These are phyloP conservation scores for Ophonus ardosiacus DNA, from an alignment of 2,888 invertebrate species.

Conservation along the genomic window DNA sequence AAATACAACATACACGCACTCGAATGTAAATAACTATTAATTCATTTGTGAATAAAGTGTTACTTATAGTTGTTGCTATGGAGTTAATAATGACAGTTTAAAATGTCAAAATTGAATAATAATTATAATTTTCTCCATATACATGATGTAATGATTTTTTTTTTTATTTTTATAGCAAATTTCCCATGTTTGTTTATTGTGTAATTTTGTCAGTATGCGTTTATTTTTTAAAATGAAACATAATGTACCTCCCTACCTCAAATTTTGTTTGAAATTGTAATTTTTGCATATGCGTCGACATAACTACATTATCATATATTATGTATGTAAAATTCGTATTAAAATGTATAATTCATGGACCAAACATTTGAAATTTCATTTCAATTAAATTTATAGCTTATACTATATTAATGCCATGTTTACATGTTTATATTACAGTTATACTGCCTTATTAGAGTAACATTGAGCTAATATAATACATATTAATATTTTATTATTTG, in stretches of 20 bases:
- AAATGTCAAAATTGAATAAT: too few species aligned
- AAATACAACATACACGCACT: too few species aligned
- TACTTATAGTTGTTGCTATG: too few species aligned
- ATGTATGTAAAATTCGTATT: not conserved
- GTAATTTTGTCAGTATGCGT: not conserved
- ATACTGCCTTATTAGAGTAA: not conserved
- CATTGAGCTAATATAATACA: not conserved
- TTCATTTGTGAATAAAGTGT: too few species aligned
- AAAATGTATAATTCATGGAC: not conserved
- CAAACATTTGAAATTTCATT: not conserved
- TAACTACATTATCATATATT: not conserved
- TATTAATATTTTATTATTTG: too few species aligned
- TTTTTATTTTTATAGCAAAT: too few species aligned
- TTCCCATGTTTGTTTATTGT: not conserved
- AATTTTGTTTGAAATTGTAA: not conserved
- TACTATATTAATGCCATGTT: not conserved
- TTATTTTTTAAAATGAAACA: not conserved
- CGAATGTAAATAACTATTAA: too few species aligned
- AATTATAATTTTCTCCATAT: too few species aligned
- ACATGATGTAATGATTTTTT: too few species aligned
- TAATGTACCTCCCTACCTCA: not conserved
- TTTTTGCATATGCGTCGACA: not conserved
- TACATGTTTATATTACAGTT: not conserved
- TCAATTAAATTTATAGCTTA: not conserved
- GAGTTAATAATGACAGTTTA: too few species aligned